Base-by-base conservation (phyloP, 2,888 invertebrate species). In the Glaucopsyche alexis region DNA sequence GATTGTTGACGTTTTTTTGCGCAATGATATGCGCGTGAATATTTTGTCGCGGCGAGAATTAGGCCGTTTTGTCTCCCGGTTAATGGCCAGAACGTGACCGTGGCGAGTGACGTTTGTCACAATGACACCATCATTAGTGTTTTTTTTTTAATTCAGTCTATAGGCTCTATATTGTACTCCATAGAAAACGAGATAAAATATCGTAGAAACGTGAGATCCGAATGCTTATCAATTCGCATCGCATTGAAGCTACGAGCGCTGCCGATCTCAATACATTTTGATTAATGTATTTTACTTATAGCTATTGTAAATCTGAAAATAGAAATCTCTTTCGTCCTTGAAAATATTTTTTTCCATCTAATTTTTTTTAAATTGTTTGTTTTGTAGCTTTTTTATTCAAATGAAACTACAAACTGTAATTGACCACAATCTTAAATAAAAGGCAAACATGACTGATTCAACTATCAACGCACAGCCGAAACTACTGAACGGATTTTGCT, bases 21-120 rank as follows among this genome's bases (percentile, higher is more conserved):
- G 93, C 91, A 93, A 93, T 91, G 93, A 92, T 90, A 91, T 81
- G 79, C 90, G 87, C 93, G 92, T 93, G 92, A 84, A 91, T 89
- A 91, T 90, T 88, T 84, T 84, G 85, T 86, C 86, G 84, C 83
- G 84, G 85, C 83, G 86, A 90, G 93, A 90, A 90, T 93, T 93
- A 93, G 87, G 81, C 78, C 84, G 89, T 91, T 92, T 91, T 92
- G 91, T 91, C 91, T 91, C 87, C 89, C 89, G 76, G 76, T 89
- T 93, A 92, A 93, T 91, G 92, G 89, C 85, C 83, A 82, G 83
- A 91, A 93, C 92, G 92, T 93, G 92, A 92, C 91, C 86, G 84
- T 85, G 82, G 83, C 86, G 84, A 84, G 84, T 82, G 86, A 90
- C 87, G 89, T 88, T 85, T 86, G 84, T 85, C 86, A 90, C 91